Evolutionary conservation across 2,113 vertebrate genomes (phyloP).

Genomic region (Laticauda colubrina): DNA sequence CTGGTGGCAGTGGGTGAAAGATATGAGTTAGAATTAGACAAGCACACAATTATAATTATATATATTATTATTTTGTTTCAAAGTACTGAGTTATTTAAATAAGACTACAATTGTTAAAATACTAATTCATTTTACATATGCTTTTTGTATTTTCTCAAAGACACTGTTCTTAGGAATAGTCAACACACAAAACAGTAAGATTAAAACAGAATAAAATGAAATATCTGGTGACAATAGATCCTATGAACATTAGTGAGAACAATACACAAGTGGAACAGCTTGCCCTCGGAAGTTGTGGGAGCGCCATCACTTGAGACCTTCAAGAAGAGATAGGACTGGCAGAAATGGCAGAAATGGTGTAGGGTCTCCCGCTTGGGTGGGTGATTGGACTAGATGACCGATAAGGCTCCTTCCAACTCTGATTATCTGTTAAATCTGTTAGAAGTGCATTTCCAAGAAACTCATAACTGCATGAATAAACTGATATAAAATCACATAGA

Average conservation of each 20-base stretch:
- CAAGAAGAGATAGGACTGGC: too few species aligned
- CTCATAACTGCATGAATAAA: neutral
- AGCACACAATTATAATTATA: neutral
- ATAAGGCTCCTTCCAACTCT: too few species aligned
- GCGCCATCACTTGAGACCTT: too few species aligned
- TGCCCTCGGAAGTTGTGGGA: too few species aligned
- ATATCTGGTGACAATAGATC: neutral
- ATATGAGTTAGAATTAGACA: neutral
- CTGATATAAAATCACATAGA: neutral
- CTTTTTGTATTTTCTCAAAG: neutral
- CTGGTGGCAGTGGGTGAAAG: neutral
- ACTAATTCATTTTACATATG: neutral
- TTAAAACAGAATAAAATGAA: neutral
- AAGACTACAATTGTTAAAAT: neutral
- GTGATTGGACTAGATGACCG: too few species aligned
- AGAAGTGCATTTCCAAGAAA: neutral
- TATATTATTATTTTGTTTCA: neutral
- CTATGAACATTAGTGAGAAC: neutral
- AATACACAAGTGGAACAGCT: too few species aligned
- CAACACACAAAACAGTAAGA: neutral
- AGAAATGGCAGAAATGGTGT: too few species aligned
- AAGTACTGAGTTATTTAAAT: neutral
- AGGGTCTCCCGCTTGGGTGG: too few species aligned
- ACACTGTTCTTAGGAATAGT: neutral
- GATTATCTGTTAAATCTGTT: too few species aligned